Evolutionary conservation across 1,140 invertebrate genomes (phyloP).

Genomic region (Eumaeus atala): DNA sequence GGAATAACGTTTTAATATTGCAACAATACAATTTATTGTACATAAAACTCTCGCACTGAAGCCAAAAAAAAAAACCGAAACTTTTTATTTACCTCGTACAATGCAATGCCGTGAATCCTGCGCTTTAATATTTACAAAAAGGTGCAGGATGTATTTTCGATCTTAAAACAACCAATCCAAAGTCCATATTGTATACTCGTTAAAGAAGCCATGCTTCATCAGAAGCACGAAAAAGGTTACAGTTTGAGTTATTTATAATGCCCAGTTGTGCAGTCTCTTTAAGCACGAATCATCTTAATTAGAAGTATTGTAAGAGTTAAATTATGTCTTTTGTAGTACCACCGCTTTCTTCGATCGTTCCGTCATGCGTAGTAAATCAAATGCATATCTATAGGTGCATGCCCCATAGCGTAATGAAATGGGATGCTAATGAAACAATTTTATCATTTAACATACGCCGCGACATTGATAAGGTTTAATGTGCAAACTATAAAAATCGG

Average conservation of each 20-base stretch:
- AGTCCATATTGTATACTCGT: conserved; percentile 31
- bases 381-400: conserved; percentile 36
- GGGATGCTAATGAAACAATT: conserved; percentile 14
- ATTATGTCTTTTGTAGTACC: conserved; percentile 51
- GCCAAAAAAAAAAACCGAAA: neutral
- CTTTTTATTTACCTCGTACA: conserved; percentile 53
- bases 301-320: conserved; percentile 69
- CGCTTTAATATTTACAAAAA: conserved; percentile 33
- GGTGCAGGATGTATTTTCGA: conserved; percentile 26
- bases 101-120: conserved; percentile 44
- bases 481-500: conserved; percentile 47
- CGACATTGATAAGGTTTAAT: conserved; percentile 48
- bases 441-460: neutral
- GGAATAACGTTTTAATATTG: no score
- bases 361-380: conserved; percentile 51
- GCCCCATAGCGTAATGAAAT: conserved; percentile 55
- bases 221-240: conserved; percentile 56
- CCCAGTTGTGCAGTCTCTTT: conserved; percentile 62
- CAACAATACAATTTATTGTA: no score
- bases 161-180: conserved; percentile 31
- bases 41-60: no score
- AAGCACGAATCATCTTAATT: conserved; percentile 70
- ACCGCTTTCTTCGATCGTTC: conserved; percentile 29
- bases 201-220: conserved; percentile 31
- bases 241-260: conserved; percentile 66